Evolutionary conservation across 2,113 vertebrate genomes (phyloP), one percentile per base, ranked within the genome.

Genomic region (Irena cyanogastra): DNA sequence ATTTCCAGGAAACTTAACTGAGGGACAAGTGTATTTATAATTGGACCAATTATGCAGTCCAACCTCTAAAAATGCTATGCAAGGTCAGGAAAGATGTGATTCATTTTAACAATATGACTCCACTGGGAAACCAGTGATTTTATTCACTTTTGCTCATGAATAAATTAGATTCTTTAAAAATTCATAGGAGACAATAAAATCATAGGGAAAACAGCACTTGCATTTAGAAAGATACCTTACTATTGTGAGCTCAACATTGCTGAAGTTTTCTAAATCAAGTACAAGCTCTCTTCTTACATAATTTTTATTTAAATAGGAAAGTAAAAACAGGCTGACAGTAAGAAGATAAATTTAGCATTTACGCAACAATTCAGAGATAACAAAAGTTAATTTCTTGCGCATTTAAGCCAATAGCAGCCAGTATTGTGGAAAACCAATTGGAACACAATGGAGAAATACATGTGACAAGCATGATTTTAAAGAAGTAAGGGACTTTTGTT

Each of bases 101-200:
- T 91, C 66, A 14, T 90, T 50, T 88, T 88, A 94, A 65, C 82
- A 85, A 64, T 91, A 94, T 71, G 65, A 84, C 57, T 85, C 69
- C 31, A 35, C 56, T 59, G 69, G 77, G 74, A 94, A 87, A 85
- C 28, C 3, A 13, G 24, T 64, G 52, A 63, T 92, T 95, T 91
- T 92, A 77, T 50, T 95, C 81, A 79, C 61, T 95, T 84, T 76
- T 96, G 65, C 54, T 95, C 59, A 89, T 85, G 66, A 93, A 96
- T 96, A 96, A 96, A 91, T 95, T 85, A 85, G 6, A 74, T 89
- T 84, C 75, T 83, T 74, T 0, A 94, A 97, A 96, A 93, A 93
- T 69, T 91, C 59, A 91, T 86, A 89, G 41, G 44, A 77, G 65
- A 92, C 45, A 92, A 94, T 45, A 95, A 83, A 95, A 90, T 86